phyloP scores from a whole-genome alignment of 2,113 vertebrate genomes.

The Rhineura floridana region DNA sequence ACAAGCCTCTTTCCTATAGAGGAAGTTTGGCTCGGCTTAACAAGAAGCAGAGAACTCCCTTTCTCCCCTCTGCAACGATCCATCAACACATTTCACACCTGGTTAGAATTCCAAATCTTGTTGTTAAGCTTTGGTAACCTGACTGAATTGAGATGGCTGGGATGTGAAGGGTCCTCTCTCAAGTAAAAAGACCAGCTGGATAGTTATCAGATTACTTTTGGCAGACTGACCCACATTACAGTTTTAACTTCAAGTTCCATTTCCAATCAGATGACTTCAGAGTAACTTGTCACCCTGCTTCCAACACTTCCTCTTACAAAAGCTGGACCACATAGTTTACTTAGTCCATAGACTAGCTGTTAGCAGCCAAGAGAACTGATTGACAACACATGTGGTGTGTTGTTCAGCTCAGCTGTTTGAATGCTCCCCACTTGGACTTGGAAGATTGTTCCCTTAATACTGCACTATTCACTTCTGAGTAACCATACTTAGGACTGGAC shows the following conservation, averaged over 20 bases:
- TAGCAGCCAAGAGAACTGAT: conserved; percentile 45
- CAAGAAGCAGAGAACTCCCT: not conserved
- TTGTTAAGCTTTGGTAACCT: not conserved
- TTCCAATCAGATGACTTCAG: conserved; percentile 41
- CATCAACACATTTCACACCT: conserved; percentile 25
- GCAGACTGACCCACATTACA: conserved; percentile 40
- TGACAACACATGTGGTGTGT: conserved; percentile 12
- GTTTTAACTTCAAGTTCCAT: conserved; percentile 28
- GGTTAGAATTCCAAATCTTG: conserved; percentile 32
- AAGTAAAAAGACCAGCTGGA: conserved; percentile 8
- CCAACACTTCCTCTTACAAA: conserved; percentile 39
- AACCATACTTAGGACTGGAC: not conserved
- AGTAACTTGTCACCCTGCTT: conserved; percentile 7
- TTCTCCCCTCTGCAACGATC: not conserved
- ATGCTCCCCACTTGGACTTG: conserved; percentile 5
- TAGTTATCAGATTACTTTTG: conserved; percentile 17
- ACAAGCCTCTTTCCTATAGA: not conserved
- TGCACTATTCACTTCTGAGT: not conserved
- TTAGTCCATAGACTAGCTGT: conserved; percentile 32
- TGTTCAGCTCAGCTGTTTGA: conserved; percentile 19
- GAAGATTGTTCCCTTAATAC: not conserved
- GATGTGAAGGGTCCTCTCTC: conserved; percentile 26
- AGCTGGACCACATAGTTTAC: not conserved
- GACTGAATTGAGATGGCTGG: not conserved
- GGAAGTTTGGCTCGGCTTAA: not conserved